Conservation (phyloP, 2,888 invertebrate species). For the Protophormia terraenovae region DNA sequence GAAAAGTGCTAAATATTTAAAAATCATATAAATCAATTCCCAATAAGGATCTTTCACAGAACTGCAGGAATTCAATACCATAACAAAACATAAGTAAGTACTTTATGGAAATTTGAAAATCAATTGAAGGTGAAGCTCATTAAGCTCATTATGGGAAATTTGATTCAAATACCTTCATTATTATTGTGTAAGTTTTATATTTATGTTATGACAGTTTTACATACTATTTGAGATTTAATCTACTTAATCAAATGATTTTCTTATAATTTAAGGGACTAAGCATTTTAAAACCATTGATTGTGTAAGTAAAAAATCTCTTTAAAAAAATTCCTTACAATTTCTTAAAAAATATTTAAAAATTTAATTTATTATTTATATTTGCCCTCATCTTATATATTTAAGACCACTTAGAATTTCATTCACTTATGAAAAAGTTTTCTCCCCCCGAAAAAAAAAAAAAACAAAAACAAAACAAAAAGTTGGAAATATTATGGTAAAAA, state of each 20-base stretch:
- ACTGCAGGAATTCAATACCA: not conserved
- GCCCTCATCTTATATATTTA: slow-evolving; percentile 36
- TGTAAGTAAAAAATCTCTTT: too few relatives aligned
- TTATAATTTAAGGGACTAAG: too few relatives aligned
- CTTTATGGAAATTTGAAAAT: slow-evolving; percentile 58
- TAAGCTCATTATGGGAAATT: slow-evolving; percentile 59
- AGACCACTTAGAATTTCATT: slow-evolving; percentile 56
- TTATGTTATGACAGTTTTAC: too few relatives aligned
- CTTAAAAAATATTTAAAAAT: slow-evolving; percentile 20
- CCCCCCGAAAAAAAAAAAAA: not conserved
- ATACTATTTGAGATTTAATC: too few relatives aligned
- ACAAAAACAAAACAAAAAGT: not conserved
- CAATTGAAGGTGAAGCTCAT: slow-evolving; percentile 64
- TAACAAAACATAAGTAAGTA: not conserved
- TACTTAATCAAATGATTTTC: too few relatives aligned
- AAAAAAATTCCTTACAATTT: not conserved
- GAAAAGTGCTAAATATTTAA: too few relatives aligned
- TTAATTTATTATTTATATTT: not conserved
- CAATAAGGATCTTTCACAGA: too few relatives aligned
- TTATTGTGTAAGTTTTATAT: not conserved
- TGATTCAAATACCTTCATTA: not conserved
- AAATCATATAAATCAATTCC: too few relatives aligned
- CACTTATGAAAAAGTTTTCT: slow-evolving; percentile 44
- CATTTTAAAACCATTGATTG: too few relatives aligned
- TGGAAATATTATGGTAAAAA: slow-evolving; percentile 10